Evolutionary conservation across 2,797 vertebrate genomes (phyloP).

Genomic region (Halcyon badia): DNA sequence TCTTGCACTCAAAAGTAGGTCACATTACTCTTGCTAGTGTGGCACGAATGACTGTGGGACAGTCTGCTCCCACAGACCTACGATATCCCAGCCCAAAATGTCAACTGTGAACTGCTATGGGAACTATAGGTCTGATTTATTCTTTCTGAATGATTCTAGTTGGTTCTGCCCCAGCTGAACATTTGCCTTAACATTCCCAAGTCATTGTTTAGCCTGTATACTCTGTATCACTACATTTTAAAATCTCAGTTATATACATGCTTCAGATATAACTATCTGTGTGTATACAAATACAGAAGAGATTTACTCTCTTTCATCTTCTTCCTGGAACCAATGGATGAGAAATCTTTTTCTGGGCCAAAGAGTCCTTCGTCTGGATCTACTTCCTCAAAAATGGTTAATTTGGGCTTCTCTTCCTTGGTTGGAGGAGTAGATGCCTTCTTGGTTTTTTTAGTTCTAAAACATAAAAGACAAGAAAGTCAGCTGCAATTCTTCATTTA

Average conservation of each 20-base stretch:
- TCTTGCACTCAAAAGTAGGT: background rate
- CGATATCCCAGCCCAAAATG: background rate
- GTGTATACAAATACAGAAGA: background rate
- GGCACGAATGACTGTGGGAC: background rate
- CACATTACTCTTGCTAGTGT: background rate
- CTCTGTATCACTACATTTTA: background rate
- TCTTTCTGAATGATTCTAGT: background rate
- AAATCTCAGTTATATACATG: background rate
- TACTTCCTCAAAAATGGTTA: conserved; percentile 82
- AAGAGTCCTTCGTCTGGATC: conserved; percentile 81
- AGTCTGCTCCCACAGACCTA: background rate
- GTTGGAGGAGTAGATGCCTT: conserved; percentile 8
- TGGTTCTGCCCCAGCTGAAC: background rate
- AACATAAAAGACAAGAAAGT: conserved; percentile 18
- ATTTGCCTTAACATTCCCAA: background rate
- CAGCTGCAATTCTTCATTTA: conserved; percentile 12
- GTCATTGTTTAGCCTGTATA: background rate
- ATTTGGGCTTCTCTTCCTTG: conserved; percentile 57
- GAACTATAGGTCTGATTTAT: background rate
- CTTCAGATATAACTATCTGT: background rate
- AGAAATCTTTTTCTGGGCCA: conserved; percentile 49
- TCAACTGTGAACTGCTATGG: background rate
- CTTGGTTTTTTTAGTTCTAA: conserved; percentile 81
- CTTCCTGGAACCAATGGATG: background rate
- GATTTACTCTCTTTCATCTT: conserved; percentile 76